Evolutionary conservation across 1,140 invertebrate species (phyloP).

Genomic region (Proctacanthus coquilletti): DNA sequence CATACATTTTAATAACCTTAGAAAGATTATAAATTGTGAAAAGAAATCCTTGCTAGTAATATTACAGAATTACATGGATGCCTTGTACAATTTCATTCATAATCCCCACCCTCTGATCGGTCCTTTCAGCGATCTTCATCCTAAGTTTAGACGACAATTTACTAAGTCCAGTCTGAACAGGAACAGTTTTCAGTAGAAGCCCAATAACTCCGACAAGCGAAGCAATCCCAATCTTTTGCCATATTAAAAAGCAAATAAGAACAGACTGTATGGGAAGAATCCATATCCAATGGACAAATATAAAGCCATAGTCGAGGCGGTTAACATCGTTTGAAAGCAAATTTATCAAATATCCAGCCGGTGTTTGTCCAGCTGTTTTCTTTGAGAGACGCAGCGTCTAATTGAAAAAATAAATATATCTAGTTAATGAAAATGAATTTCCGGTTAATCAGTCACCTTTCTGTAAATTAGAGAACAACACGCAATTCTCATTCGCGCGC

Average conservation of each 20-base stretch:
- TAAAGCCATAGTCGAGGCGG: constrained; percentile 43
- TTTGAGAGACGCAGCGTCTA: constrained; percentile 45
- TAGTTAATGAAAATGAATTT: neutral
- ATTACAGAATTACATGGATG: constrained; percentile 42
- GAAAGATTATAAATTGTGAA: no score
- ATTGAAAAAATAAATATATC: constrained; percentile 11
- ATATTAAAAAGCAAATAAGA: constrained; percentile 47
- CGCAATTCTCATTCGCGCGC: constrained; percentile 36
- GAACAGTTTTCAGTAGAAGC: constrained; percentile 42
- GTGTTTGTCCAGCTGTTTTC: constrained; percentile 48
- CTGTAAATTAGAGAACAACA: constrained; percentile 42
- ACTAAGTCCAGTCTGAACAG: constrained; percentile 46
- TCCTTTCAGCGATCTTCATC: constrained; percentile 38
- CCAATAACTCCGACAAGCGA: constrained; percentile 51
- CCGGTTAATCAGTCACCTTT: constrained; percentile 28
- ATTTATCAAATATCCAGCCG: constrained; percentile 70
- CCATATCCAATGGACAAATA: constrained; percentile 48
- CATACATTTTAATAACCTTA: constrained; percentile 66
- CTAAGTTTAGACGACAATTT: constrained; percentile 34
- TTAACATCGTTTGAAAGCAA: constrained; percentile 66
- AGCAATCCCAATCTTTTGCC: constrained; percentile 46
- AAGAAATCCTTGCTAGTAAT: constrained; percentile 2
- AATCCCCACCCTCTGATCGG: constrained; percentile 57
- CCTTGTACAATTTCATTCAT: constrained; percentile 65
- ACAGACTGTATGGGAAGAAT: constrained; percentile 49